Evolutionary conservation across 2,797 vertebrate species (phyloP).

Genomic region (Meriones psammophilus): DNA sequence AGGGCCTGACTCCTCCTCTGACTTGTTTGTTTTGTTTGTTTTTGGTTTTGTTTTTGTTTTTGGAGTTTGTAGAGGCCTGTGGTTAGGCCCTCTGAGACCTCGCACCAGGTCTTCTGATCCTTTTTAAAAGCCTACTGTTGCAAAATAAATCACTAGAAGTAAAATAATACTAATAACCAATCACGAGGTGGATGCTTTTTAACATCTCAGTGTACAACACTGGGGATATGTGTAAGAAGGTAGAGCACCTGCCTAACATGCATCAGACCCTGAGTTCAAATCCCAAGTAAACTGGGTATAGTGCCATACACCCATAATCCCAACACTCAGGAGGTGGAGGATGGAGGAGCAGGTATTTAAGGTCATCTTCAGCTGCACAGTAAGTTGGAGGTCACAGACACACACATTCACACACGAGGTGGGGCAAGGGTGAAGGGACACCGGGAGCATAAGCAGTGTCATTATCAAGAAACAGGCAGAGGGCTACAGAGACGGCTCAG

Average conservation of each 20-base stretch:
- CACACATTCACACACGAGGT: neutral
- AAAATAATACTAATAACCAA: neutral
- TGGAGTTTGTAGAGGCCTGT: neutral
- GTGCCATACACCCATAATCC: neutral
- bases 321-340: neutral
- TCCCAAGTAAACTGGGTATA: neutral
- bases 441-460: neutral
- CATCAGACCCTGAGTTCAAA: neutral
- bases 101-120: neutral
- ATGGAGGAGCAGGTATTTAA: neutral
- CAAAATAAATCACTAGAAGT: neutral
- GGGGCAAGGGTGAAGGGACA: too few relatives aligned
- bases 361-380: neutral
- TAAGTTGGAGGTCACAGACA: neutral
- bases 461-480: neutral
- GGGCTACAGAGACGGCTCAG: neutral
- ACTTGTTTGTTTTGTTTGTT: neutral
- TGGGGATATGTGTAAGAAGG: neutral
- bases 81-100: neutral
- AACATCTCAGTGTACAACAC: neutral
- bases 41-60: neutral
- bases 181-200: neutral
- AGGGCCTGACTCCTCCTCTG: conserved; percentile 35
- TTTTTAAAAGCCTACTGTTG: neutral
- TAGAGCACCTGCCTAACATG: neutral